Percentiles rank a stretch among this genome's conserved stretches.
Conservation (phyloP, 1,140 invertebrate species). For the Trissolcus basalis region DNA sequence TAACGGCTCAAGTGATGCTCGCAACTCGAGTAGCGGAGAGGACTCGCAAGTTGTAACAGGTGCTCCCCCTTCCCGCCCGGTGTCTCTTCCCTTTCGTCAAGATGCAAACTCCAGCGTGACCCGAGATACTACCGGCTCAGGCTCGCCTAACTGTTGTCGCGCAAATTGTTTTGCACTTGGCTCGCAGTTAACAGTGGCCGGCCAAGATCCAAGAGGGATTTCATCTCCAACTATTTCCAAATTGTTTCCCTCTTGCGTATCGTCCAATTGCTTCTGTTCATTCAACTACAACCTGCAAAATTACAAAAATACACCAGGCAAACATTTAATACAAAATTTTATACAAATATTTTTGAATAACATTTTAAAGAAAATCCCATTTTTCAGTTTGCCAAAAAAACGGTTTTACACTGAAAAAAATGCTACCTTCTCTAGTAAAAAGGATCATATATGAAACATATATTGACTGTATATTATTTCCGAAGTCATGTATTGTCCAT, state of each 20-base stretch:
- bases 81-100: conserved; percentile 18
- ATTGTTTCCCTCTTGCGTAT: neutral
- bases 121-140: conserved; percentile 12
- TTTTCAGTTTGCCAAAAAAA: no score
- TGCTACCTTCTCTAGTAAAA: no score
- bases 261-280: conserved; percentile 1
- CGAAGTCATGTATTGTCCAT: no score
- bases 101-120: conserved; percentile 20
- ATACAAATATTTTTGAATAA: no score
- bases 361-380: no score
- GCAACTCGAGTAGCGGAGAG: conserved; percentile 26
- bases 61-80: conserved; percentile 48
- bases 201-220: conserved; percentile 7
- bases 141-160: conserved; percentile 19
- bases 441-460: no score
- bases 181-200: conserved; percentile 20
- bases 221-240: conserved; percentile 4
- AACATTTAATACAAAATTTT: no score
- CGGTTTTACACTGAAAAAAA: no score
- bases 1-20: conserved; percentile 59
- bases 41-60: conserved; percentile 67
- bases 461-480: no score
- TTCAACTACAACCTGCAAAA: neutral
- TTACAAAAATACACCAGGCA: no score
- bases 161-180: conserved; percentile 50